phyloP scores from a whole-genome alignment of 2,888 invertebrate species.

The Conistra vaccinii region DNA sequence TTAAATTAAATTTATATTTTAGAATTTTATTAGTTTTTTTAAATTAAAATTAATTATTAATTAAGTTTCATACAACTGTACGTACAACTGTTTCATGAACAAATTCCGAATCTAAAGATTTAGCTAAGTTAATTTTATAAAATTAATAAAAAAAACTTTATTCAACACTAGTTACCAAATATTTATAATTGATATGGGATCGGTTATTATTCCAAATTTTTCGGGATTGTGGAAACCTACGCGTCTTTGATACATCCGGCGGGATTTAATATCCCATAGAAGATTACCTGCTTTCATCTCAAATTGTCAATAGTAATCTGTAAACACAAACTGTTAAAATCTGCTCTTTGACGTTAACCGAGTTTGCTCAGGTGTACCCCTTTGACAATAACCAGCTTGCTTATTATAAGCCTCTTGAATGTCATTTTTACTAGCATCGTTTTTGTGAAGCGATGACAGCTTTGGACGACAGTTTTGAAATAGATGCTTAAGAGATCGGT shows the following conservation, averaged over 20 bases:
- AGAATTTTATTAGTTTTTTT: too few species aligned
- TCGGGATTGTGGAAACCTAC: slow-evolving; percentile 62
- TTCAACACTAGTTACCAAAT: neutral
- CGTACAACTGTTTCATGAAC: neutral
- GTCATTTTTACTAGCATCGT: slow-evolving; percentile 69
- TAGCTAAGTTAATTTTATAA: neutral
- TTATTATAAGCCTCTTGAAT: slow-evolving; percentile 79
- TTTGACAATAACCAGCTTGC: slow-evolving; percentile 76
- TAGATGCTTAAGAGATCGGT: slow-evolving; percentile 60
- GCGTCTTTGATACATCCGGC: slow-evolving; percentile 74
- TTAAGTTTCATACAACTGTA: too few species aligned
- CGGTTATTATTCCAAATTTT: slow-evolving; percentile 14
- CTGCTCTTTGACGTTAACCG: slow-evolving; percentile 83
- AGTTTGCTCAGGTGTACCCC: slow-evolving; percentile 87
- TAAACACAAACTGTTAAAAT: slow-evolving; percentile 89
- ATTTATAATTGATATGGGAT: slow-evolving; percentile 16
- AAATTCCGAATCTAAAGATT: neutral
- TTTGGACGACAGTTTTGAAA: slow-evolving; percentile 70
- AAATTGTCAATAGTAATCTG: slow-evolving; percentile 88
- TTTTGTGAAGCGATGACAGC: slow-evolving; percentile 68
- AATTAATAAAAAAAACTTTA: neutral
- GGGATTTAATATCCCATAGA: slow-evolving; percentile 75
- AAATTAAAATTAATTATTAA: too few species aligned
- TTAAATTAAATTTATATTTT: too few species aligned
- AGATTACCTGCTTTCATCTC: slow-evolving; percentile 86